Base-by-base conservation (phyloP, 1,140 invertebrate genomes). In the Drosophila nigromelanica region DNA sequence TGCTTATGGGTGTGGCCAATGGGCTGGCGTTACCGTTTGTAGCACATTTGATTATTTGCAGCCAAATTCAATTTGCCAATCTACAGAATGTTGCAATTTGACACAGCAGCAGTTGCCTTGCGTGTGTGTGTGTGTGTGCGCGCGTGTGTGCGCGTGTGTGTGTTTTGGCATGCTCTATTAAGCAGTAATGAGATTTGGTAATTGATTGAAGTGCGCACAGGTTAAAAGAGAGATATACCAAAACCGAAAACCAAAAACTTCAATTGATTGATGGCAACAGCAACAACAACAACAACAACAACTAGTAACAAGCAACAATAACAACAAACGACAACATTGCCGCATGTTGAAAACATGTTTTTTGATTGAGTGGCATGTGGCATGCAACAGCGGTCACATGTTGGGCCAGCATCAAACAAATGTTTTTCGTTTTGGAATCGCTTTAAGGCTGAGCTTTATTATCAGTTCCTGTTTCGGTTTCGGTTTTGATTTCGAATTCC, bases 151-250 rank as follows among this genome's bases (percentile, higher is more conserved):
- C 24, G 18, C 35, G 27, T 66, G 30, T 58, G 39, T 60, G 39
- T 70, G 15, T 45, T 51, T 73, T 48, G 68, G 40, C 62, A 87
- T 73, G 83, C 83, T 89, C 83, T 89, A 89, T 89, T 89, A 89
- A 89, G 70, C 64, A 66, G 83, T 89, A 89, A 89, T 89, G 76
- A 83, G 83, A 89, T 89, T 89, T 80, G 79, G 80, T 89, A 89
- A 89, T 89, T 89, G 83, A 87, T 86, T 86, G 79, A 78, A 78
- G 75, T 63, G 74, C 42, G 47, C 47, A 27, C 54, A 62, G 69
- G 61, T 61, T 72, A 45, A 77, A 60, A 64, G 73, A 51, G 58
- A 51, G 37, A 50, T 50, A 62, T 37, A 14, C 39, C 61, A 52
- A 75, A 52, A 56, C 45, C 73, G 37, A 74, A 67, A 71, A 39